Percentiles rank a stretch among this genome's conserved stretches.
These are phyloP conservation scores for Esox masquinongy DNA, from an alignment of 2,797 vertebrate genomes.

Conservation along the genomic window DNA sequence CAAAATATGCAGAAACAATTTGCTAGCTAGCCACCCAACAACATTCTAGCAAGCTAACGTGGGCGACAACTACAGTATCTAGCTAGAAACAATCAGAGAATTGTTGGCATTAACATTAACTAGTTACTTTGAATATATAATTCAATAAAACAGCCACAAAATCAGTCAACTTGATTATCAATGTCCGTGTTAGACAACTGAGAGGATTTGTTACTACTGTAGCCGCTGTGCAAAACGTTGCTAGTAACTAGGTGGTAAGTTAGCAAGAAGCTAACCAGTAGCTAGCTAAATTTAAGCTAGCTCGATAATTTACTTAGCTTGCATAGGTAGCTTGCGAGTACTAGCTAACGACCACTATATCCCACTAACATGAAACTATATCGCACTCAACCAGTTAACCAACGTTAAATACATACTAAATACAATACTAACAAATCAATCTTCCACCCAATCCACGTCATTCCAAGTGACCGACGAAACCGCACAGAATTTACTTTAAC, in stretches of 20 bases:
- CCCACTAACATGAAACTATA: background rate
- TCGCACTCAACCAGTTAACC: background rate
- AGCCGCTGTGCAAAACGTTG: background rate
- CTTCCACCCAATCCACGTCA: background rate
- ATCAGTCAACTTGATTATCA: background rate
- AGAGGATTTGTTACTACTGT: background rate
- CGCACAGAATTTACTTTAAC: constrained; percentile 48
- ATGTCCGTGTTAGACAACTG: background rate
- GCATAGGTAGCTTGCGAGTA: background rate
- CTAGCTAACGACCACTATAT: background rate
- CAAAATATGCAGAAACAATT: background rate
- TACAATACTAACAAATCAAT: background rate
- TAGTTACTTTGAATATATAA: background rate
- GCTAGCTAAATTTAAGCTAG: background rate
- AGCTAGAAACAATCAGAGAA: too few species aligned
- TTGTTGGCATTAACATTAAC: background rate
- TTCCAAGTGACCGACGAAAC: constrained; percentile 10
- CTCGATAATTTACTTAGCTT: background rate
- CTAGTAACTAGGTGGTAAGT: background rate
- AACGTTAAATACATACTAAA: too few species aligned
- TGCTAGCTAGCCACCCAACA: background rate
- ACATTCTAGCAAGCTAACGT: background rate
- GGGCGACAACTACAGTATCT: background rate
- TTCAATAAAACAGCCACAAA: background rate
- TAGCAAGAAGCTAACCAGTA: constrained; percentile 8